Evolutionary conservation across 2,113 vertebrate species (phyloP).

Genomic region (Pteronura brasiliensis): DNA sequence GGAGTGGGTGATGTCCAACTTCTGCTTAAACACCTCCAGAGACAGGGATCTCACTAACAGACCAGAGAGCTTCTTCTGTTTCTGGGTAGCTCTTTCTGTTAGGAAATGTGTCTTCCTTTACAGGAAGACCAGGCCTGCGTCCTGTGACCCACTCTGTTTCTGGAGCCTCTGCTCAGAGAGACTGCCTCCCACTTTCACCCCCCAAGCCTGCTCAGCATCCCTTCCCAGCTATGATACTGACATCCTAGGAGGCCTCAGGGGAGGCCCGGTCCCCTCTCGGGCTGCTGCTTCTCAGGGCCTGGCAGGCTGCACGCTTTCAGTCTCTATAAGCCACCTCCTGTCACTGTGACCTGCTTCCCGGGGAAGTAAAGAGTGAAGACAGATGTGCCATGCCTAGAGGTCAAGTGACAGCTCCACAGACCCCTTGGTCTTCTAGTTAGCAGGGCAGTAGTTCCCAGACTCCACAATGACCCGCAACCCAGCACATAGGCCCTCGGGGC

Average conservation of each 20-base stretch:
- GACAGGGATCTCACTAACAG: background rate
- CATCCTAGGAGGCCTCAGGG: accelerated
- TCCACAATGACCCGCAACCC: background rate
- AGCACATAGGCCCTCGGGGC: background rate
- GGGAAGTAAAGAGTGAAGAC: background rate
- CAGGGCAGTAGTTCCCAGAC: no score
- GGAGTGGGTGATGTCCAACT: no score
- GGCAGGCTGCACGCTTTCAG: background rate
- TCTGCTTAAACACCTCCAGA: background rate
- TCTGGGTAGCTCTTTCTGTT: background rate
- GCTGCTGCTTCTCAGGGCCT: background rate
- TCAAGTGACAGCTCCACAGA: background rate
- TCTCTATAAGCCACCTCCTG: background rate
- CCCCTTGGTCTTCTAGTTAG: background rate
- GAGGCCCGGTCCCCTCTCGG: background rate
- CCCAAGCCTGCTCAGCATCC: background rate
- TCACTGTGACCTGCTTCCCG: background rate
- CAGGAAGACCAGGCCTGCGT: background rate
- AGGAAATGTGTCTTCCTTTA: background rate
- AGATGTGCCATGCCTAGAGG: background rate
- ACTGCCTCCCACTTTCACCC: background rate
- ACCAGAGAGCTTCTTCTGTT: background rate
- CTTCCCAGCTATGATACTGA: background rate
- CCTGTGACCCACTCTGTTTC: background rate
- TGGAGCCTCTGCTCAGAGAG: background rate